Base-by-base conservation (phyloP, 2,888 invertebrate species). In the Lasioglossum marginatum region DNA sequence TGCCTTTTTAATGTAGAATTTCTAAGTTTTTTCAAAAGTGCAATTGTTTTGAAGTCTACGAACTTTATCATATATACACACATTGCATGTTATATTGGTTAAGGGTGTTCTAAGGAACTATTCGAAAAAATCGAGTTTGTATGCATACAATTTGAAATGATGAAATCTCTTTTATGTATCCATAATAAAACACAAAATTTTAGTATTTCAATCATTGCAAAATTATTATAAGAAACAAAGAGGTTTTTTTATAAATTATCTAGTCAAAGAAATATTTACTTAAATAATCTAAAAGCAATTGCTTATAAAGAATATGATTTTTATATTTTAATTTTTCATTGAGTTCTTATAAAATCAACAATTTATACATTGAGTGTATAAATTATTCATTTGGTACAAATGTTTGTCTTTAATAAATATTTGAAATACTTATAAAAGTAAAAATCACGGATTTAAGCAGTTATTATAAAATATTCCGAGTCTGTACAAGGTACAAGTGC, bases 401-500 rank as follows among this genome's bases (percentile, higher is more conserved):
- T 14, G 12, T 79, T 74, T n/a, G 31, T 77, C 31, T 70, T 23
- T 14, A 60, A 68, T 43, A 48, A 40, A 60, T 27, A 52, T 66
- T n/a, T 68, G 34, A 66, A 72, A 40, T 75, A 57, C 60, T 76
- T 14, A 5, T 27, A 52, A 80, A 60, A 87, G 75, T 31, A 57
- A 34, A 75, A 40, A 37, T 68, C 37, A 37, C 8, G 12, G 34
- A 77, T 77, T 34, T 77, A 74, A 78, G 23, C 37, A 34, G 72
- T 63, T 81, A 72, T 63, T 63, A 77, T 37, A 37, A 27, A 71
- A 71, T 85, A 74, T 90, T 88, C 82, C 88, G 94, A 94, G 94
- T 94, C 94, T 94, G 92, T 93, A 92, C 88, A 94, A 94, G 94
- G 94, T 94, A 93, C 88, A 94, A 93, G 94, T 94, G 94, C 93